A percentile compares a stretch with the other conserved stretches of the same genome.
Evolutionary conservation across 2,888 invertebrate species (phyloP).

Genomic region (Tanypteryx hageni): DNA sequence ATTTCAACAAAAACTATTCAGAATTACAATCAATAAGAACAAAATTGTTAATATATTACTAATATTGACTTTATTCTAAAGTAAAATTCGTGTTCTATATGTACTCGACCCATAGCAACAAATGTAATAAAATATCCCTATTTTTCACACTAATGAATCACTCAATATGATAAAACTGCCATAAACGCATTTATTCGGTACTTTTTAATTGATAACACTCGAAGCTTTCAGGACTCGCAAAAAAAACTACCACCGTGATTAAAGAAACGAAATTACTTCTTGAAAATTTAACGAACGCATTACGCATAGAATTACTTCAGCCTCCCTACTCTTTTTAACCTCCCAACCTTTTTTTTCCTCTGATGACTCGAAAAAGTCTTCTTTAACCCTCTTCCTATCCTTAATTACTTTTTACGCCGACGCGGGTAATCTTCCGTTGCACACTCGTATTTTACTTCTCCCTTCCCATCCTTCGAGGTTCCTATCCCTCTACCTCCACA

Average conservation of each 20-base stretch:
- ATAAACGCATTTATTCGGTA: neutral
- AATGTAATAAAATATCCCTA: no score
- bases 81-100: no score
- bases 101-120: no score
- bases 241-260: constrained; percentile 14
- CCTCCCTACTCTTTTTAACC: neutral
- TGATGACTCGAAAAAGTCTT: constrained; percentile 17
- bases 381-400: neutral
- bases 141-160: no score
- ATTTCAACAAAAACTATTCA: neutral
- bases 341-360: constrained; percentile 45
- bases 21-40: neutral
- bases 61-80: neutral
- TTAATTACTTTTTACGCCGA: constrained; percentile 58
- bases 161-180: no score
- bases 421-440: constrained; percentile 46
- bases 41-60: neutral
- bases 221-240: neutral
- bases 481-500: no score
- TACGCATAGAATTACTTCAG: neutral
- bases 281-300: constrained; percentile 47
- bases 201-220: neutral
- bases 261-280: constrained; percentile 45
- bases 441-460: neutral
- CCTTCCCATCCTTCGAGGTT: neutral